A percentile compares a stretch with the other conserved stretches of the same genome.
Conservation (phyloP, 1,140 invertebrate species). For the Aphaenogaster rudis region DNA sequence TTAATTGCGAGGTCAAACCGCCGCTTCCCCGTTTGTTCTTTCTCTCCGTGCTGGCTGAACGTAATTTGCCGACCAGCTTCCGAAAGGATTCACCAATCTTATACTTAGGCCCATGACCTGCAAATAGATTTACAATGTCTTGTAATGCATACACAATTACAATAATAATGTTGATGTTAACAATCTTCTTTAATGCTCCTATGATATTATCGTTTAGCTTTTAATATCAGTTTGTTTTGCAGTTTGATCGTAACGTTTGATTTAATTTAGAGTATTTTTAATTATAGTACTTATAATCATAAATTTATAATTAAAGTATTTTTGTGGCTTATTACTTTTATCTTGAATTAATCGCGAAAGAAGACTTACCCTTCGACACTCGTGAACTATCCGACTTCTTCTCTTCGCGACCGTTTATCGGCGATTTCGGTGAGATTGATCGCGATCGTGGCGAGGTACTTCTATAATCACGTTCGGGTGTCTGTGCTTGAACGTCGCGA, state of each 20-base stretch:
- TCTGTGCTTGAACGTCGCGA: constrained; percentile 71
- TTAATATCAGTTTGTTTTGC: neutral
- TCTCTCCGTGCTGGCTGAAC: constrained; percentile 91
- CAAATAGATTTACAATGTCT: neutral
- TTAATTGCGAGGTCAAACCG: constrained; percentile 82
- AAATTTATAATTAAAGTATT: neutral
- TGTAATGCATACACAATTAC: neutral
- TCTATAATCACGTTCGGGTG: constrained; percentile 59
- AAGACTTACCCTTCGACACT: constrained; percentile 66
- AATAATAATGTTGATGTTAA: neutral
- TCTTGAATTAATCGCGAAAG: neutral
- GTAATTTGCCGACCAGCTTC: constrained; percentile 92
- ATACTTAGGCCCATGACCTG: constrained; percentile 85
- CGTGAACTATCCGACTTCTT: constrained; percentile 66
- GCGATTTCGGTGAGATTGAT: constrained; percentile 84
- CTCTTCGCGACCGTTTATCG: constrained; percentile 40
- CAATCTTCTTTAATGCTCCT: neutral
- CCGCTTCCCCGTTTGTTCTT: constrained; percentile 86
- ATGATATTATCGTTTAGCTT: neutral
- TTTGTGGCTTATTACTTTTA: neutral
- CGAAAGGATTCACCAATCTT: constrained; percentile 89
- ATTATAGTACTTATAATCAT: neutral
- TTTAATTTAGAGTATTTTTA: constrained; percentile 5
- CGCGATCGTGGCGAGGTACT: constrained; percentile 84
- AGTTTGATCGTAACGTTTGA: neutral